These are phyloP conservation scores for Babyrousa celebensis DNA, from an alignment of 2,797 vertebrate species.

Conservation along the genomic window DNA sequence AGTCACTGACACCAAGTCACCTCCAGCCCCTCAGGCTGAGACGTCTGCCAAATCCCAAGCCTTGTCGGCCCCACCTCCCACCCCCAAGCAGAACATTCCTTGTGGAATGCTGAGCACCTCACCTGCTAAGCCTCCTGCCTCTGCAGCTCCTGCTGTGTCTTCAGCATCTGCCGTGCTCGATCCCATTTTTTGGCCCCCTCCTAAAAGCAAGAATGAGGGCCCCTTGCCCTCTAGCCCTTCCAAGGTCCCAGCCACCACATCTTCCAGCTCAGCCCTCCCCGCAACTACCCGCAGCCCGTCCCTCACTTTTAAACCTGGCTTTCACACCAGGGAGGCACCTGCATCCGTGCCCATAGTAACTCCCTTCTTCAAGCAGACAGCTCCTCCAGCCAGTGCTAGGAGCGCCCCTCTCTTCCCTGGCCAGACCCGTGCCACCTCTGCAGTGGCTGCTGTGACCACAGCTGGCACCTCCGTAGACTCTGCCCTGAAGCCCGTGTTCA, in stretches of 20 bases:
- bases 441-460: conserved; percentile 27
- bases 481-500: conserved; percentile 91
- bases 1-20: not conserved
- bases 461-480: conserved; percentile 87
- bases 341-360: conserved; percentile 81
- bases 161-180: conserved; percentile 91
- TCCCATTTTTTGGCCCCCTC: conserved; percentile 92
- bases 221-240: not conserved
- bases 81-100: conserved; percentile 53
- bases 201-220: conserved; percentile 76
- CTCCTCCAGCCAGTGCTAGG: conserved; percentile 77
- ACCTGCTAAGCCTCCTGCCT: conserved; percentile 75
- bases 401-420: conserved; percentile 88
- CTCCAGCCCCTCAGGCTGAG: not conserved
- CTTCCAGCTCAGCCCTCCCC: conserved; percentile 76
- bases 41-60: conserved; percentile 86
- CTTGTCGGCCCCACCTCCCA: conserved; percentile 66
- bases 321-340: conserved; percentile 85
- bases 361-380: conserved; percentile 87
- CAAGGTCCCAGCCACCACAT: rapidly evolving
- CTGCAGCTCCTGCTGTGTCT: not conserved
- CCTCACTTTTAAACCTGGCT: conserved; percentile 94
- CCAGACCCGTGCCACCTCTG: conserved; percentile 78
- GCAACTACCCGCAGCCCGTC: conserved; percentile 73
- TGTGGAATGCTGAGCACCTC: conserved; percentile 83